Evolutionary conservation across 2,113 vertebrate species (phyloP).

Genomic region (Neotragus moschatus): DNA sequence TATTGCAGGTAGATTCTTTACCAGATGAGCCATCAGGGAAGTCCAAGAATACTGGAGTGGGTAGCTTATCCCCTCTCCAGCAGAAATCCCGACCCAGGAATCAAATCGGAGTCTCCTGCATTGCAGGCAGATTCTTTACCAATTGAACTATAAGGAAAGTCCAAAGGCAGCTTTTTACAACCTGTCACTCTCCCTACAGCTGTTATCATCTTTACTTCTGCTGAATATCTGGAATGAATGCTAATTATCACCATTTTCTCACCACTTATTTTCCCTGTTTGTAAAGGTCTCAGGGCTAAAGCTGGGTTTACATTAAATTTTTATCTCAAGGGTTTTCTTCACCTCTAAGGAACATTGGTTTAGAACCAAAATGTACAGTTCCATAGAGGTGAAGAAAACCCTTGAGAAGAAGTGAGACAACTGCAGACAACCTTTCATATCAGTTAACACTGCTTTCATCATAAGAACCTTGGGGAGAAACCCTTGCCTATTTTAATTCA

Average conservation of each 20-base stretch:
- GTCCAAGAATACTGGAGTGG: neutral
- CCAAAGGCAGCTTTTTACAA: neutral
- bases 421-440: neutral
- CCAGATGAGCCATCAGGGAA: neutral
- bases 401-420: constrained; percentile 9
- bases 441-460: neutral
- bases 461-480: neutral
- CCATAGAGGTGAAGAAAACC: neutral
- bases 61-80: neutral
- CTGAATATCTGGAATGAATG: neutral
- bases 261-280: neutral
- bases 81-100: neutral
- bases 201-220: neutral
- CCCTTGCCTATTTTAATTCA: constrained; percentile 38
- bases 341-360: neutral
- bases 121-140: neutral
- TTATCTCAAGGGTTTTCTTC: neutral
- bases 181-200: neutral
- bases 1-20: neutral
- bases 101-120: neutral
- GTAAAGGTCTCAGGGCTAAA: neutral
- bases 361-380: neutral
- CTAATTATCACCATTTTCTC: neutral
- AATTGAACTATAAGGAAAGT: neutral
- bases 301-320: neutral